Conservation (phyloP, 2,113 vertebrate genomes). For the Dromiciops gliroides region DNA sequence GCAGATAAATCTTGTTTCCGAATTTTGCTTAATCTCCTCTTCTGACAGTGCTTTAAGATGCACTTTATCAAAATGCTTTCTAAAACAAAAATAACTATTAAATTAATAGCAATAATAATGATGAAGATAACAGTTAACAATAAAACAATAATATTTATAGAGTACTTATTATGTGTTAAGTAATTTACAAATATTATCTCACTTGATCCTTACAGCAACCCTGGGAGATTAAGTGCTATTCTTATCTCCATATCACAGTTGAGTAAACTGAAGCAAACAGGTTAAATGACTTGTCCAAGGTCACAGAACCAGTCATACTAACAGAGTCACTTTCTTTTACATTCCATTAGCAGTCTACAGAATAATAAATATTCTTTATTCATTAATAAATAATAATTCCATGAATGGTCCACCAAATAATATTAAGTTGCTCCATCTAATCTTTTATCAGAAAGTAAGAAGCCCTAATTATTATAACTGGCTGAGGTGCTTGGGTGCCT, state of each 20-base stretch:
- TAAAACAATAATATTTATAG: neutral
- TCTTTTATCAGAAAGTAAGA: no score
- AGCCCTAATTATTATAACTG: no score
- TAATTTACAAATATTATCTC: neutral
- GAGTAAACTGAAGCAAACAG: neutral
- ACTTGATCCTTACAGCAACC: neutral
- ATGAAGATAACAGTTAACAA: neutral
- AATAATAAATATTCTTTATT: neutral
- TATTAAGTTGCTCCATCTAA: neutral
- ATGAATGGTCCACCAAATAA: neutral
- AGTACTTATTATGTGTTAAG: neutral
- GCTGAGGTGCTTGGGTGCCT: no score
- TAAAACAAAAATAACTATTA: slow-evolving; percentile 76
- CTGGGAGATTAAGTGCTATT: neutral
- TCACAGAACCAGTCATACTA: neutral
- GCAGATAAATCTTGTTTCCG: slow-evolving; percentile 55
- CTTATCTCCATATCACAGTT: neutral
- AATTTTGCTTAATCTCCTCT: slow-evolving; percentile 78
- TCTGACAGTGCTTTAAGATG: slow-evolving; percentile 85
- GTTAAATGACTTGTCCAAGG: neutral
- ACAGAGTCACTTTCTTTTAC: neutral
- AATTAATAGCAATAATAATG: neutral
- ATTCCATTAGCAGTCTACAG: neutral
- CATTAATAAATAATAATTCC: neutral
- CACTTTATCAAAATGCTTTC: slow-evolving; percentile 88